A percentile compares a stretch with the other conserved stretches of the same genome.
These are phyloP conservation scores for Anguilla japonica DNA, from an alignment of 2,113 vertebrate species.

Conservation along the genomic window DNA sequence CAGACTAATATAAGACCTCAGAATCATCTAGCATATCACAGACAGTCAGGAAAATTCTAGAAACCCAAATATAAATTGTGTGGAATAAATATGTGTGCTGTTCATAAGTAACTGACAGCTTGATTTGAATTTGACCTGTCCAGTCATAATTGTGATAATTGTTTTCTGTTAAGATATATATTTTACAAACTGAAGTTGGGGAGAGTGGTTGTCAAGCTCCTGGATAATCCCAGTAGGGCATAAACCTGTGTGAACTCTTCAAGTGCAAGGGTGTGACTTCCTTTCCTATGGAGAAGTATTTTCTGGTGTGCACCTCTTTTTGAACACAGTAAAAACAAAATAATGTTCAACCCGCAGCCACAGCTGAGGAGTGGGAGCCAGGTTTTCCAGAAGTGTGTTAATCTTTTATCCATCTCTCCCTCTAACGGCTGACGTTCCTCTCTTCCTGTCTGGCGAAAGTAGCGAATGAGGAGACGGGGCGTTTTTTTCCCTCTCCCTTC, in stretches of 20 bases:
- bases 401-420: not conserved
- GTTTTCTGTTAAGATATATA: not conserved
- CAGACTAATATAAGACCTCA: conserved; percentile 27
- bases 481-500: conserved; percentile 42
- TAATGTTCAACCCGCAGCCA: not conserved
- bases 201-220: not conserved
- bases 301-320: not conserved
- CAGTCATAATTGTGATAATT: not conserved
- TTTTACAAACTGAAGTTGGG: not conserved
- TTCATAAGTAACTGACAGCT: not conserved
- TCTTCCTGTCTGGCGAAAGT: conserved; percentile 40
- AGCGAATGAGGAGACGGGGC: conserved; percentile 55
- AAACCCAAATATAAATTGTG: not conserved
- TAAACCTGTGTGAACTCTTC: not conserved
- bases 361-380: not conserved
- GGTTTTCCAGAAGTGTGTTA: not conserved
- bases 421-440: conserved; percentile 25
- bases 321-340: not conserved
- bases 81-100: not conserved
- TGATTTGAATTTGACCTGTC: not conserved
- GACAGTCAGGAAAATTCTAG: not conserved
- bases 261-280: not conserved
- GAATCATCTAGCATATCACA: not conserved
- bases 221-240: not conserved
- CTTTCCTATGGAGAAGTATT: too few species aligned